Base-by-base conservation (phyloP, 2,797 vertebrate genomes). In the Megalops cyprinoides region DNA sequence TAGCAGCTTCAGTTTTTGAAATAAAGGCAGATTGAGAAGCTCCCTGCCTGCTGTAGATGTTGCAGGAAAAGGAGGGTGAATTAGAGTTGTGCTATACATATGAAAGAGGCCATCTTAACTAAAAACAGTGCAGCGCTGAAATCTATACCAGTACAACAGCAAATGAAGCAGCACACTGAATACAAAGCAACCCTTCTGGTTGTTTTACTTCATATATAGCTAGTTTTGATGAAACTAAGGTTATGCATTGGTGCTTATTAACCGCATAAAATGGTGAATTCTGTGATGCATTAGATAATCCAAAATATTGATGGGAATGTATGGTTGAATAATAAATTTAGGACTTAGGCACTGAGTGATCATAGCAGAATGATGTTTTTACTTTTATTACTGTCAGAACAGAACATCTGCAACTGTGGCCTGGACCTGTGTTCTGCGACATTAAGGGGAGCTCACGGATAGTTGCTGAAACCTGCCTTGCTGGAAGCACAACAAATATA, bases 261-360 rank as follows among this genome's bases (percentile, higher is more conserved):
- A 83, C 82, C 78, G n/a, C 78, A 82, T 81, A 87, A 86, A 87
- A 42, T 83, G 87, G 89, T 90, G 73, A 88, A 91, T 92, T 91
- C 91, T 84, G 88, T 86, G 87, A 86, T 87, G 76, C 76, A 79
- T 89, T 86, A 88, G 89, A 92, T 91, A 91, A 91, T 91, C 91
- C 91, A 89, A 89, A 93, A 91, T 87, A 89, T 91, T 89, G 89
- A 91, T 91, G 88, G 91, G 89, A 90, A 87, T 90, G 89, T 90
- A 90, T 84, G 87, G 86, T 81, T 65, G 81, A 90, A 86, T 90
- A 88, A 92, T 87, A 90, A 91, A 92, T 92, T 91, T 90, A 90
- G 85, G 79, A 87, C 84, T 86, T 86, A 83, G 86, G 53, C 86
- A 86, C 84, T 87, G 90, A 91, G 90, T 84, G 87, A 76, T 80